Percentiles rank a stretch among this genome's conserved stretches.
phyloP scores from a whole-genome alignment of 2,113 vertebrate species.

The Datnioides undecimradiatus region DNA sequence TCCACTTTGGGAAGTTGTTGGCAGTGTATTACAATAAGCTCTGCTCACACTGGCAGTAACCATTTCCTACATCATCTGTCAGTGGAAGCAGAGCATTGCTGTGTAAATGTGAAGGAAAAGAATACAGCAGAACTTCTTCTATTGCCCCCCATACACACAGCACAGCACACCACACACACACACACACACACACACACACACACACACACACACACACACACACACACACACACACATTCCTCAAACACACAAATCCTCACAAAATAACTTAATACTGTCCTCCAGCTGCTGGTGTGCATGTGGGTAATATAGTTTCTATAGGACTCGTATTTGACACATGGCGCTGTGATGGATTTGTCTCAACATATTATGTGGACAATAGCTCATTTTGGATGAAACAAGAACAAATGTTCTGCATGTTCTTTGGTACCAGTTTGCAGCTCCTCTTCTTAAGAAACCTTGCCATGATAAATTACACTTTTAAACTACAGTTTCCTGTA shows the following conservation, averaged over 20 bases:
- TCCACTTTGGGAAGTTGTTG: constrained; percentile 73
- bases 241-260: background rate
- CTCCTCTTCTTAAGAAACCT: background rate
- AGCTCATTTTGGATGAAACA: background rate
- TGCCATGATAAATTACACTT: background rate
- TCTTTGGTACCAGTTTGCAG: background rate
- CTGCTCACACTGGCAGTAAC: constrained; percentile 36
- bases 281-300: background rate
- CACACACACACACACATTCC: no score
- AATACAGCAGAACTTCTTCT: background rate
- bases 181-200: no score
- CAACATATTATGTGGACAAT: background rate
- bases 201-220: background rate
- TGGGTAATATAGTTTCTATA: background rate
- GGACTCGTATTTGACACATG: background rate
- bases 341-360: background rate
- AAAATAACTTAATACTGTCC: background rate
- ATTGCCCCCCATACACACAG: background rate
- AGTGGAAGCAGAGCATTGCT: constrained; percentile 31
- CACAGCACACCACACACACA: background rate
- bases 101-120: constrained; percentile 19
- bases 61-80: constrained; percentile 67
- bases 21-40: constrained; percentile 62
- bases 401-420: background rate
- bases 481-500: background rate